These are phyloP conservation scores for Anticlea derivata DNA, from an alignment of 2,888 invertebrate genomes.

Conservation along the genomic window DNA sequence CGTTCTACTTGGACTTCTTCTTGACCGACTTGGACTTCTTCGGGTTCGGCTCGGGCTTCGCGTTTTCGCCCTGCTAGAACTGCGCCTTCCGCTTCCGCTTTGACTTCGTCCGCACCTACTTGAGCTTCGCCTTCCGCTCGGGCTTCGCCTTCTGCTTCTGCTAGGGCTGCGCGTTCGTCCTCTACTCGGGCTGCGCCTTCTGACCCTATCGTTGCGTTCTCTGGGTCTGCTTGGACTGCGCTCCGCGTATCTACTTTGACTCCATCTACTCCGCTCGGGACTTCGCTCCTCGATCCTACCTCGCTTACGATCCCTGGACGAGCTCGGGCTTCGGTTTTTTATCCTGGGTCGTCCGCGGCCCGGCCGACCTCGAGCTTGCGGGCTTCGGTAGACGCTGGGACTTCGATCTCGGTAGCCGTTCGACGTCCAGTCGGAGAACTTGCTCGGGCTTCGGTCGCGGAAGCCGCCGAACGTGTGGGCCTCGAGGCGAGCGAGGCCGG, in stretches of 20 bases:
- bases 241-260: conserved; percentile 1
- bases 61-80: not conserved
- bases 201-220: not conserved
- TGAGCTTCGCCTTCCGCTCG: conserved; percentile 2
- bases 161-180: conserved; percentile 4
- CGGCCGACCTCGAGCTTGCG: not conserved
- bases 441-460: conserved; percentile 1
- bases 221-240: conserved; percentile 7
- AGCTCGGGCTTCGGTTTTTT: not conserved
- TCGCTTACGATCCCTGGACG: not conserved
- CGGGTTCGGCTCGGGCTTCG: conserved; percentile 4
- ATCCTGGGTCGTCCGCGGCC: conserved; percentile 12
- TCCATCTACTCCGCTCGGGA: not conserved
- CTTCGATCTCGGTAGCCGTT: not conserved
- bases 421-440: conserved; percentile 4
- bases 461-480: conserved; percentile 5
- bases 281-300: conserved; percentile 4
- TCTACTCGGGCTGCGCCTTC: conserved; percentile 11
- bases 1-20: conserved; percentile 2
- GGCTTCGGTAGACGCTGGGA: conserved; percentile 7
- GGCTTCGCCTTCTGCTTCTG: not conserved
- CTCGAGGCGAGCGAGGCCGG: conserved; percentile 42
- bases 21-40: conserved; percentile 4
- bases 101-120: conserved; percentile 1
- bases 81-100: not conserved